Evolutionary conservation across 1,140 invertebrate genomes (phyloP), one percentile per base, ranked within the genome.

Genomic region (Drosophila orosa): DNA sequence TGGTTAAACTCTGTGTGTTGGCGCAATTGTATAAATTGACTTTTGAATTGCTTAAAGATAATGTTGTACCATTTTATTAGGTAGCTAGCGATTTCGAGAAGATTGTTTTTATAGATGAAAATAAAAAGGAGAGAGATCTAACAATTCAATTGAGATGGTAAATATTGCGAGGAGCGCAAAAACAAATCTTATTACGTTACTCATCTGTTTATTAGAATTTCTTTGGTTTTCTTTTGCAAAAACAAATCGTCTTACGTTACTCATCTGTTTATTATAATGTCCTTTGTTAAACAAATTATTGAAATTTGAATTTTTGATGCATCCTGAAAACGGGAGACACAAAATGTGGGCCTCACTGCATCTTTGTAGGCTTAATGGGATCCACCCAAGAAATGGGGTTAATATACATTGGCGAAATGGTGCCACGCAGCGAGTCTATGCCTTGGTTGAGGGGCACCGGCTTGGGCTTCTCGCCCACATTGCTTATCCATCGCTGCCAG

Each of bases 361-460:
- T 40, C 13, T 29, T 31, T 3, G 17, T 4, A 6, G 29, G 22
- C 29, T 54, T 58, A 0, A 42, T 8, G 0, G 27, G 8, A 25
- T 7, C 37, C 52, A 68, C 31, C 83, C 89, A 91, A 3, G 65
- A 47, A 0, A 25, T 9, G 1, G 89, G 89, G 56, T 91, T 91
- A 0, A 82, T 33, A 25, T 78, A 91, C 0, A 91, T 25, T 3
- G 55, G 39, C 0, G 89, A 86, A 13, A 91, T 45, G 9, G 78
- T 83, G 25, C 75, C 84, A 1, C 82, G 78, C 39, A 91, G 37
- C 1, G 84, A 83, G 33, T 82, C 55, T 5, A 91, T 22, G 13
- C 89, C 89, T 54, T 86, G 74, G 44, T 90, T 90, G 13, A 91
- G 27, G 9, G 89, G 89, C 24, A 91, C 89, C 15, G 89, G 89